Evolutionary conservation across 2,888 invertebrate species (phyloP).

Genomic region (Schizotus pectinicornis): DNA sequence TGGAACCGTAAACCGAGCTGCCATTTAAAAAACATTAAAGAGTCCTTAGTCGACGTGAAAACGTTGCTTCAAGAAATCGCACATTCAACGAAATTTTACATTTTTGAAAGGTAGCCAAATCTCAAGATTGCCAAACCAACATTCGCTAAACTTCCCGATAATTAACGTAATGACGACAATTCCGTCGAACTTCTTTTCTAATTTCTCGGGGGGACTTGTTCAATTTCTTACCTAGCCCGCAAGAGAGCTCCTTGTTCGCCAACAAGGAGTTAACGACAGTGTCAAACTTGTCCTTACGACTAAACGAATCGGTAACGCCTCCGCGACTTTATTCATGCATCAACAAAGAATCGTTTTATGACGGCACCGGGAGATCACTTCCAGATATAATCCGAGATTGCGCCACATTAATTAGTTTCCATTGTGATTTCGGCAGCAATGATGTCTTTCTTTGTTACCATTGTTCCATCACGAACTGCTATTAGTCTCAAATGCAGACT

Average conservation of each 20-base stretch:
- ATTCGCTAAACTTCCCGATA: background rate
- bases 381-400: slow-evolving; percentile 40
- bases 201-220: background rate
- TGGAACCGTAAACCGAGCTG: too few species aligned
- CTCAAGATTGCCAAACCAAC: background rate
- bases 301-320: too few species aligned
- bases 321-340: too few species aligned
- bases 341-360: slow-evolving; percentile 30
- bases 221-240: background rate
- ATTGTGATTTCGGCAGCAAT: slow-evolving; percentile 38
- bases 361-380: slow-evolving; percentile 30
- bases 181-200: too few species aligned
- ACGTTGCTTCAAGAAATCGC: too few species aligned
- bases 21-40: too few species aligned
- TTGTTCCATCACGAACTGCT: slow-evolving; percentile 18
- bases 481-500: slow-evolving; percentile 23
- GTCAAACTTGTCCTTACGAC: too few species aligned
- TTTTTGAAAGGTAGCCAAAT: background rate
- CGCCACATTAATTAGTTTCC: slow-evolving; percentile 41
- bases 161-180: too few species aligned
- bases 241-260: too few species aligned
- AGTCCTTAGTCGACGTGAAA: slow-evolving; percentile 5
- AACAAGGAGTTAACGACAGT: too few species aligned
- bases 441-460: slow-evolving; percentile 34
- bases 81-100: slow-evolving; percentile 15